phyloP scores from a whole-genome alignment of 2,888 invertebrate genomes.

The Autographa gamma region DNA sequence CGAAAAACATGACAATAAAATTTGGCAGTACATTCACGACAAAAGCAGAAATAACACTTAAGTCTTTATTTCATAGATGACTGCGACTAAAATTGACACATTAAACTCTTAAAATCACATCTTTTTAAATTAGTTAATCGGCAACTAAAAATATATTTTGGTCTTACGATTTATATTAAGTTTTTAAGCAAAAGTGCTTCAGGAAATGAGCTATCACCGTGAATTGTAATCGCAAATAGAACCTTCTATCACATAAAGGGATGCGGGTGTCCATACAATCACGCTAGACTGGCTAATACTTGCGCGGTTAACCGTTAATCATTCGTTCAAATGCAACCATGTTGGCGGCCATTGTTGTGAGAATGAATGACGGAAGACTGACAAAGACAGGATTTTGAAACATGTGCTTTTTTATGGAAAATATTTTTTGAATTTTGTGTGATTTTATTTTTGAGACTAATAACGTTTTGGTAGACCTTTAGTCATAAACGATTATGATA shows the following conservation, averaged over 20 bases:
- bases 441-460: too few relatives aligned
- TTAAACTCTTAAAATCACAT: too few relatives aligned
- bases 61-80: too few relatives aligned
- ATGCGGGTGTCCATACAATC: neutral
- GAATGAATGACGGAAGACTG: neutral
- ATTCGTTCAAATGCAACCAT: slow-evolving; percentile 11
- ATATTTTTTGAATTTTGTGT: neutral
- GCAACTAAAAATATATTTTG: too few relatives aligned
- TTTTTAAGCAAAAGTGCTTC: neutral
- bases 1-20: too few relatives aligned
- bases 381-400: neutral
- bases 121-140: too few relatives aligned
- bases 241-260: neutral
- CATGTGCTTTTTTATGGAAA: neutral
- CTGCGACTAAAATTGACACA: too few relatives aligned
- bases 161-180: too few relatives aligned
- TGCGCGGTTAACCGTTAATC: slow-evolving; percentile 14
- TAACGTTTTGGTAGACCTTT: too few relatives aligned
- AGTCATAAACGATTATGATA: too few relatives aligned
- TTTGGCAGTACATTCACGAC: too few relatives aligned
- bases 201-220: neutral
- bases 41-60: too few relatives aligned
- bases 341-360: neutral
- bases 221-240: neutral
- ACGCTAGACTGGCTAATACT: neutral